Conservation (phyloP, 2,797 vertebrate genomes). For the Pseudochromis fuscus region DNA sequence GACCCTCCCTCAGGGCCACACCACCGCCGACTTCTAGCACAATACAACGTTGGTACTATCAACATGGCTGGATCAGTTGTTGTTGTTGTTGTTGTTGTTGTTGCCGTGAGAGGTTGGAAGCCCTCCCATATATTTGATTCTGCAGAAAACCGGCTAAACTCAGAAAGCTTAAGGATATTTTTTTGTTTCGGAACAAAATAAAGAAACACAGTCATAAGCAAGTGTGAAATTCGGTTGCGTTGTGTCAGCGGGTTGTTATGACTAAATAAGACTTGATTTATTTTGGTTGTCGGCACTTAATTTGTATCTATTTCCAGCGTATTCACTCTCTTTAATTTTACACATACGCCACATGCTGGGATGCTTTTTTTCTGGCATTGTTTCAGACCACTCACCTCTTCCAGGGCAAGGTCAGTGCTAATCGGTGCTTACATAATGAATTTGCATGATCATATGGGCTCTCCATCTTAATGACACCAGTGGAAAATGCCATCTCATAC, state of each 20-base stretch:
- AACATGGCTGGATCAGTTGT: constrained; percentile 46
- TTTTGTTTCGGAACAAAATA: constrained; percentile 29
- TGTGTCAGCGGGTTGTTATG: constrained; percentile 12
- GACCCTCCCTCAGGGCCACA: constrained; percentile 69
- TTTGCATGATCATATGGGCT: constrained; percentile 73
- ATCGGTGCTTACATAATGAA: constrained; percentile 78
- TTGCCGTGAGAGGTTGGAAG: constrained; percentile 55
- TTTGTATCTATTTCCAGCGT: constrained; percentile 5
- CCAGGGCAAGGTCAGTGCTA: constrained; percentile 76
- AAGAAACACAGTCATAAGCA: background rate
- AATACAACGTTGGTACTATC: constrained; percentile 45
- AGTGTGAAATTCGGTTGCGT: constrained; percentile 7
- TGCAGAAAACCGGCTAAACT: constrained; percentile 53
- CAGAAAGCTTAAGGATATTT: constrained; percentile 44
- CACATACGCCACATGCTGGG: background rate
- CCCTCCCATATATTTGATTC: constrained; percentile 32
- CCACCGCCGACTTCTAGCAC: constrained; percentile 40
- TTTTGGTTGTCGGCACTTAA: constrained; percentile 11
- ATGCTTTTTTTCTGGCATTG: constrained; percentile 54
- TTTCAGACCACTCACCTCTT: constrained; percentile 61
- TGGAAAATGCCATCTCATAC: constrained; percentile 72
- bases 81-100: constrained; percentile 19
- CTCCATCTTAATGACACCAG: constrained; percentile 69
- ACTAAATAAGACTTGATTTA: constrained; percentile 1
- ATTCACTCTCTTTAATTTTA: background rate